Evolutionary conservation across 2,888 invertebrate species (phyloP).

Genomic region (Cephonodes hylas): DNA sequence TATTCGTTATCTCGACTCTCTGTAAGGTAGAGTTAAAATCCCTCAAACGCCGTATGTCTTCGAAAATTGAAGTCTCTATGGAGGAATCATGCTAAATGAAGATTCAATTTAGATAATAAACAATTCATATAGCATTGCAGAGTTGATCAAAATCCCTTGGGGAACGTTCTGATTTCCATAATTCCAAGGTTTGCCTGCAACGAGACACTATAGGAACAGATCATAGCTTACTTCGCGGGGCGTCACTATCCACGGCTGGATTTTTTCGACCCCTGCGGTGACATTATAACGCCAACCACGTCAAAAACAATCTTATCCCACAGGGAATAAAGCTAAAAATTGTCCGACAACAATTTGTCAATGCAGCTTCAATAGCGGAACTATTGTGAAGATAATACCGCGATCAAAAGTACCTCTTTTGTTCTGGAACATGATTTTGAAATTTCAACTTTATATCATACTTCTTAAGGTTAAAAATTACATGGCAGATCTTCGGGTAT

Average conservation of each 20-base stretch:
- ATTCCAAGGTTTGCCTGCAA: constrained; percentile 32
- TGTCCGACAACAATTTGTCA: constrained; percentile 50
- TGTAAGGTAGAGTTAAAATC: too few species aligned
- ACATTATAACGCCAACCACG: constrained; percentile 49
- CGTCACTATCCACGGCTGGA: constrained; percentile 73
- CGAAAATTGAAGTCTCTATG: too few species aligned
- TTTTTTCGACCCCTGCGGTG: constrained; percentile 74
- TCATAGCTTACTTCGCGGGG: constrained; percentile 79
- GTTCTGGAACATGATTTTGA: constrained; percentile 10
- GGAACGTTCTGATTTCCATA: background rate
- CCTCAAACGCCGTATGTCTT: too few species aligned
- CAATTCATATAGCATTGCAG: background rate
- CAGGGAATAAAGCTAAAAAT: constrained; percentile 41
- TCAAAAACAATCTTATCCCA: constrained; percentile 46
- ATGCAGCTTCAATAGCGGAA: constrained; percentile 73
- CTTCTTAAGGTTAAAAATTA: constrained; percentile 33
- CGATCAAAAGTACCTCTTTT: constrained; percentile 75
- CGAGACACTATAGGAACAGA: constrained; percentile 71
- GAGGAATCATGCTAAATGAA: too few species aligned
- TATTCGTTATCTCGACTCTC: too few species aligned
- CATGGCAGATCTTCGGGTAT: constrained; percentile 23
- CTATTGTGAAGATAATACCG: constrained; percentile 77
- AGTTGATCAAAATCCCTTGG: background rate
- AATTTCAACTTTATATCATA: constrained; percentile 33
- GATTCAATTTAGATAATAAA: too few species aligned